Conservation (phyloP, 2,888 invertebrate species). For the Iphiclides podalirius region DNA sequence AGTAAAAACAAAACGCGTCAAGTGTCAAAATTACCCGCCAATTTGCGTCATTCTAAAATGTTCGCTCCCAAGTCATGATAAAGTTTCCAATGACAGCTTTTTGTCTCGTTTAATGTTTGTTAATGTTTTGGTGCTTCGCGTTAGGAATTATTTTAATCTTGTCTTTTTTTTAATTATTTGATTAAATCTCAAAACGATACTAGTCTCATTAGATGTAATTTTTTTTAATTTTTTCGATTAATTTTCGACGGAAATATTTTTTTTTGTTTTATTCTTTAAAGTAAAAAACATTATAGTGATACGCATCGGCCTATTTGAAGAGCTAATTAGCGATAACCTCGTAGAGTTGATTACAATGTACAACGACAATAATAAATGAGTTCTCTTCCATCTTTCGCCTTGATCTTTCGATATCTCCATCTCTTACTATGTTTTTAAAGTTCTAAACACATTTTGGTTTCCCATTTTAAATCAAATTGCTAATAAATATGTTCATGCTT, state of each 20-base stretch:
- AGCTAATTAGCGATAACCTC: slow-evolving; percentile 7
- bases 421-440: no score
- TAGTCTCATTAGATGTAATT: slow-evolving; percentile 9
- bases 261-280: slow-evolving; percentile 1
- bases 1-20: no score
- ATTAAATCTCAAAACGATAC: slow-evolving; percentile 1
- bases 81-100: background rate
- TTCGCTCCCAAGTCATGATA: no score
- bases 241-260: background rate
- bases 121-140: background rate
- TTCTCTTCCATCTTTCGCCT: background rate
- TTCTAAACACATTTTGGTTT: no score
- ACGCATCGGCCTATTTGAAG: slow-evolving; percentile 11
- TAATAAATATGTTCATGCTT: no score
- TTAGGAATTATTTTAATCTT: background rate
- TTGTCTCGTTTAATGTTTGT: background rate
- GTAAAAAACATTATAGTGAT: slow-evolving; percentile 1
- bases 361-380: slow-evolving; percentile 13
- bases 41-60: no score
- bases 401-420: no score
- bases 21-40: no score
- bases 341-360: slow-evolving; percentile 4
- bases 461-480: no score
- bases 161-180: no score
- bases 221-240: background rate